Conservation (phyloP, 1,140 invertebrate genomes). For the Pararge aegeria region DNA sequence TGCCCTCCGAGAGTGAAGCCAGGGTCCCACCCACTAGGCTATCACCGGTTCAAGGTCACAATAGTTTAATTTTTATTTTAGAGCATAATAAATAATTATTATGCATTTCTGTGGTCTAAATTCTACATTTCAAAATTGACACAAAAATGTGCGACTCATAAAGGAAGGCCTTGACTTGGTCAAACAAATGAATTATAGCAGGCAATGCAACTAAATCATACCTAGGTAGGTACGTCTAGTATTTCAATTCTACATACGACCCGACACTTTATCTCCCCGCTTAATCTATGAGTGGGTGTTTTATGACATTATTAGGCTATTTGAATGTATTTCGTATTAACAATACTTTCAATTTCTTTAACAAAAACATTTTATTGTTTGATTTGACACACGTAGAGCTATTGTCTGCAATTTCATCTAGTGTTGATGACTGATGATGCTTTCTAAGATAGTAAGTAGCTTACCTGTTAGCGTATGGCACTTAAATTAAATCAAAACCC, state of each 20-base stretch:
- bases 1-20: too few species aligned
- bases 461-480: too few species aligned
- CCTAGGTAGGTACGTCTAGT: background rate
- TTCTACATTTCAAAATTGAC: background rate
- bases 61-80: too few species aligned
- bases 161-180: background rate
- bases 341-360: background rate
- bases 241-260: constrained; percentile 5
- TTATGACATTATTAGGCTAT: constrained; percentile 4
- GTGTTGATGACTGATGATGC: too few species aligned
- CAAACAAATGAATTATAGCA: background rate
- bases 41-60: too few species aligned
- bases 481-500: too few species aligned
- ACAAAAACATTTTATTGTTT: background rate
- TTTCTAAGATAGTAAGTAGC: too few species aligned
- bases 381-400: too few species aligned
- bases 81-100: background rate
- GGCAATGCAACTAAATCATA: background rate
- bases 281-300: constrained; percentile 1
- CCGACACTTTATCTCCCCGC: constrained; percentile 1
- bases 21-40: too few species aligned
- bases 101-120: background rate
- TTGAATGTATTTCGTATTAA: background rate
- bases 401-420: too few species aligned
- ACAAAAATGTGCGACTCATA: background rate